Percentiles rank a stretch among this genome's conserved stretches.
Conservation (phyloP, 2,888 invertebrate genomes). For the Bruchidius siliquastri region DNA sequence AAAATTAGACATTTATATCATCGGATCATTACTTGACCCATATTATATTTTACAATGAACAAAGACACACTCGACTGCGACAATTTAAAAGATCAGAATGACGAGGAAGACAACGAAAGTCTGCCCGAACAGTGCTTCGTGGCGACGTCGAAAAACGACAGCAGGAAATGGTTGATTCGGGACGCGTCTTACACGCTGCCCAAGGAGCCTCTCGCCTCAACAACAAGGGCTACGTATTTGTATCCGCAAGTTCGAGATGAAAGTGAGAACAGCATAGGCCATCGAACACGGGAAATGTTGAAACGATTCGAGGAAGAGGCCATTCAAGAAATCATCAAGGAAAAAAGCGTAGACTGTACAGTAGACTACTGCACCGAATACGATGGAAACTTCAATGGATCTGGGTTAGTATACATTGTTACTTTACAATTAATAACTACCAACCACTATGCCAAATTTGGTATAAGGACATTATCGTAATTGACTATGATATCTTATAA, state of each 20-base stretch:
- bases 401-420: not conserved
- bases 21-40: not conserved
- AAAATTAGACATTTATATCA: not conserved
- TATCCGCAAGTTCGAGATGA: not conserved
- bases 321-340: not conserved
- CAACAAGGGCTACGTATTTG: not conserved
- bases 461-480: too few relatives aligned
- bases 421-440: too few relatives aligned
- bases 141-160: conserved; percentile 1
- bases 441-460: too few relatives aligned
- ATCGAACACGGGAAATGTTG: not conserved
- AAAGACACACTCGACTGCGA: not conserved
- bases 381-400: conserved; percentile 1
- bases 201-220: not conserved
- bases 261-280: not conserved
- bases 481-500: too few relatives aligned
- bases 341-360: not conserved
- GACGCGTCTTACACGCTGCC: conserved; percentile 2
- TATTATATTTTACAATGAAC: not conserved
- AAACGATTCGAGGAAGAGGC: conserved; percentile 4
- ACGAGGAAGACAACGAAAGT: not conserved
- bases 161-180: conserved; percentile 6
- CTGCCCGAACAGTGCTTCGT: not conserved
- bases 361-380: conserved; percentile 2
- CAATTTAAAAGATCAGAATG: not conserved